A percentile compares a stretch with the other conserved stretches of the same genome.
Evolutionary conservation across 2,888 invertebrate species (phyloP).

Genomic region (Macaria liturata): DNA sequence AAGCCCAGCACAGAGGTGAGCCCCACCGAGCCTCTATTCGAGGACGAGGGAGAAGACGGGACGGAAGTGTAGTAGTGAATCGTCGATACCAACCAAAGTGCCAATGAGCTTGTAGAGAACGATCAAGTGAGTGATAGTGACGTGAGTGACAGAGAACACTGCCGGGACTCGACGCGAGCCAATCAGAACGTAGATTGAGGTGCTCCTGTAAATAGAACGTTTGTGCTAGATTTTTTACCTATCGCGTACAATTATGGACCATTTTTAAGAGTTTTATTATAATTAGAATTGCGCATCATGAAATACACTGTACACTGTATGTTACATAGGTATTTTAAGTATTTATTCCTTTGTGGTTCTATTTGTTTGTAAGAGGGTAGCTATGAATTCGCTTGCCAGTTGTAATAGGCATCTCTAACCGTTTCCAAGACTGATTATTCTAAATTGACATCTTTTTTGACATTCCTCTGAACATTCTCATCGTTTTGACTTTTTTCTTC

Average conservation of each 20-base stretch:
- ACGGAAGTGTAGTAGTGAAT: conserved; percentile 89
- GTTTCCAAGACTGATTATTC: conserved; percentile 80
- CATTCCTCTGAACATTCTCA: conserved; percentile 65
- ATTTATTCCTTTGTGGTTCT: conserved; percentile 70
- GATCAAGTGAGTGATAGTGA: conserved; percentile 28
- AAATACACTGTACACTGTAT: conserved; percentile 46
- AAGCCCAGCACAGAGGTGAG: conserved; percentile 83
- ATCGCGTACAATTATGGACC: conserved; percentile 77
- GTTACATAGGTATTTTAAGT: conserved; percentile 60
- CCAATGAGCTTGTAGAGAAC: conserved; percentile 76
- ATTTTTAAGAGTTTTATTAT: conserved; percentile 59
- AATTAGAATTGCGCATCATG: conserved; percentile 39
- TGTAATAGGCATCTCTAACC: conserved; percentile 55
- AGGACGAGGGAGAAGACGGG: conserved; percentile 94
- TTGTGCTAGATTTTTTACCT: conserved; percentile 81
- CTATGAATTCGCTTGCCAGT: conserved; percentile 39
- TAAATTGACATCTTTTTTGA: conserved; percentile 71
- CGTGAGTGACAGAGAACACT: conserved; percentile 25
- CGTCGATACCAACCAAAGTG: conserved; percentile 66
- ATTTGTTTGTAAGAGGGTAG: conserved; percentile 37
- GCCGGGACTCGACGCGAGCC: conserved; percentile 41
- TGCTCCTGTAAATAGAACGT: conserved; percentile 78
- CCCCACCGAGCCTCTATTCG: conserved; percentile 89
- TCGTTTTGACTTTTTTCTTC: conserved; percentile 38
- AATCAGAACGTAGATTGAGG: conserved; percentile 46